phyloP scores from a whole-genome alignment of 2,797 vertebrate species.

The Coregonus sp. region DNA sequence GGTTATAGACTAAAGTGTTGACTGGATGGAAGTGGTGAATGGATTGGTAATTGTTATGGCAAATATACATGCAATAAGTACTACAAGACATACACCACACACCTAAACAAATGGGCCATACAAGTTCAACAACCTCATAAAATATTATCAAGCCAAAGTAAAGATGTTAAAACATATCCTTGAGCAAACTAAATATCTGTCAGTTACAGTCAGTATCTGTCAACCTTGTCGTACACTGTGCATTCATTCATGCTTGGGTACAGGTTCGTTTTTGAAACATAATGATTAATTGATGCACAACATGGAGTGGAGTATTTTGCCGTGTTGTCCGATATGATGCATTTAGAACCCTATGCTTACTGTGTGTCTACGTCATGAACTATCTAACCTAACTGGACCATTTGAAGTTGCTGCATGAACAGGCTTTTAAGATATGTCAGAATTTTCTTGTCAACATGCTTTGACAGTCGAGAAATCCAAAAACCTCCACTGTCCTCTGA shows the following conservation, averaged over 20 bases:
- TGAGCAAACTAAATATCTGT: constrained; percentile 3
- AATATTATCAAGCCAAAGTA: constrained; percentile 19
- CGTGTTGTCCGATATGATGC: constrained; percentile 13
- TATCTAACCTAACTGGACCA: constrained; percentile 26
- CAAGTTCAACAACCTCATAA: not conserved
- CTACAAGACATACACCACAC: not conserved
- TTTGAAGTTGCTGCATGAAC: constrained; percentile 54
- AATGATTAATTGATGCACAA: constrained; percentile 33
- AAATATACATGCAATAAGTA: constrained; percentile 30
- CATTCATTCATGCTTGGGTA: constrained; percentile 28
- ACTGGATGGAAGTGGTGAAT: constrained; percentile 12
- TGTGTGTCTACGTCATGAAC: constrained; percentile 43
- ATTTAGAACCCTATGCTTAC: constrained; percentile 29
- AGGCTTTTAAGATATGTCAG: constrained; percentile 18
- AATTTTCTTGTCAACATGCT: constrained; percentile 20
- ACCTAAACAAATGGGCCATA: not conserved
- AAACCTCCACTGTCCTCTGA: not conserved
- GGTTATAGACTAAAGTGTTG: constrained; percentile 13
- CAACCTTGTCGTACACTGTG: constrained; percentile 22
- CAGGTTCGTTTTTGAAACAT: constrained; percentile 11
- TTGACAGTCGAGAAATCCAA: constrained; percentile 6
- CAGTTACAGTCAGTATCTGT: not conserved
- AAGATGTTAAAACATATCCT: not conserved
- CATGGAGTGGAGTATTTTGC: constrained; percentile 25
- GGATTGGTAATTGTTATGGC: constrained; percentile 15